Evolutionary conservation across 2,888 invertebrate genomes (phyloP).

Genomic region (Lasioglossum morio): DNA sequence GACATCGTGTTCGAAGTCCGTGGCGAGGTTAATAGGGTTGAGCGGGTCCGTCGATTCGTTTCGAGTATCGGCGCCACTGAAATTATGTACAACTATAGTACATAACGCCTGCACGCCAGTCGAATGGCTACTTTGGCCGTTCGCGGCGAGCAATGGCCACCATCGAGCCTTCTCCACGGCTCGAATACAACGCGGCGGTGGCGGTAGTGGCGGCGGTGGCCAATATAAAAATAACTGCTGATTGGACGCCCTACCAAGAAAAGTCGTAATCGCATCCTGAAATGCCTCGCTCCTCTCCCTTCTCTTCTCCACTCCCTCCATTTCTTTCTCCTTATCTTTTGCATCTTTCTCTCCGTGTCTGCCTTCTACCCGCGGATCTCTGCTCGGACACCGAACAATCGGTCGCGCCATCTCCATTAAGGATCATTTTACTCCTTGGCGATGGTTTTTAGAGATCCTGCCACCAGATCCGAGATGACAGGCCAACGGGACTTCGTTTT

Average conservation of each 20-base stretch:
- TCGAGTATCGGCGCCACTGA: slow-evolving; percentile 12
- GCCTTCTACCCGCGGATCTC: slow-evolving; percentile 24
- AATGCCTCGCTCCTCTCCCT: slow-evolving; percentile 66
- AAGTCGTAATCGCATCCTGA: slow-evolving; percentile 84
- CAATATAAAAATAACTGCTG: slow-evolving; percentile 85
- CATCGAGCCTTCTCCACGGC: slow-evolving; percentile 59
- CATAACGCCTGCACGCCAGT: slow-evolving; percentile 61
- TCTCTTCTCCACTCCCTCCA: slow-evolving; percentile 34
- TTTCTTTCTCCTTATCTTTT: slow-evolving; percentile 34
- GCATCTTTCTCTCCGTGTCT: slow-evolving; percentile 33
- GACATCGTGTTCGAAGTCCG: background rate
- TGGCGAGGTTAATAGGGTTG: slow-evolving; percentile 16
- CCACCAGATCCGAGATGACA: background rate
- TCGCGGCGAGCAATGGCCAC: slow-evolving; percentile 75
- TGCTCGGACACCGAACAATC: slow-evolving; percentile 44
- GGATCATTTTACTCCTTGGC: background rate
- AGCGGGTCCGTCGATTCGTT: slow-evolving; percentile 18
- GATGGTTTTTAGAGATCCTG: background rate
- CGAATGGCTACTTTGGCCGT: slow-evolving; percentile 76
- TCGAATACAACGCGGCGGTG: slow-evolving; percentile 64
- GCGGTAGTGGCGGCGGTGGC: slow-evolving; percentile 74
- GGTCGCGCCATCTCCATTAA: background rate
- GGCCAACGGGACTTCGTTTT: background rate
- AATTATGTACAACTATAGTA: slow-evolving; percentile 59
- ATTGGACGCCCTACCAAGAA: slow-evolving; percentile 84